Conservation (phyloP, 2,113 vertebrate species). For the Cathartes aura region DNA sequence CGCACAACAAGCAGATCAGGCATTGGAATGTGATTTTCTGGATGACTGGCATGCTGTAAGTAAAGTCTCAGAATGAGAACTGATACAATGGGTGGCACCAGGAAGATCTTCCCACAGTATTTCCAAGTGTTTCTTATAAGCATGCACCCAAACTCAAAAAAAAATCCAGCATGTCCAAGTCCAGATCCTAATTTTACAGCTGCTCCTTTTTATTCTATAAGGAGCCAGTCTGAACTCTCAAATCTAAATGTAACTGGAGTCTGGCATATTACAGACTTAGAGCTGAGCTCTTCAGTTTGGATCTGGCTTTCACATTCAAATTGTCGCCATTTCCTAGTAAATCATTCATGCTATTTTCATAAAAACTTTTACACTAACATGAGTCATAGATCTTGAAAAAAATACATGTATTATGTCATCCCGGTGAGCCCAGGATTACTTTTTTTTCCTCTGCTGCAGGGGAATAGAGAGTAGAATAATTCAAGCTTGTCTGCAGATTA, state of each 20-base stretch:
- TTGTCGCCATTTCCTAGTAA: neutral
- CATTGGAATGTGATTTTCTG: conserved; percentile 38
- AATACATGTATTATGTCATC: neutral
- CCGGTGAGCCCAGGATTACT: neutral
- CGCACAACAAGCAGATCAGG: neutral
- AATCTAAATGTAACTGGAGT: neutral
- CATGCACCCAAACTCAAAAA: neutral
- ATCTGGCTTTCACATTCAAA: neutral
- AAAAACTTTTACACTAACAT: neutral
- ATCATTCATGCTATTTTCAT: neutral
- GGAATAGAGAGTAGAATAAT: neutral
- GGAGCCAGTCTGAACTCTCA: neutral
- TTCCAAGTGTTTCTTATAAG: neutral
- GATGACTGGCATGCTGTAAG: conserved; percentile 23
- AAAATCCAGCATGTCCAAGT: neutral
- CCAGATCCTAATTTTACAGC: neutral
- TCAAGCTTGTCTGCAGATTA: neutral
- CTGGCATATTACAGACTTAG: neutral
- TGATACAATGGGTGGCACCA: neutral
- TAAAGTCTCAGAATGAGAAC: neutral
- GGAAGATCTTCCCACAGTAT: neutral
- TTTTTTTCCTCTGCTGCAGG: neutral
- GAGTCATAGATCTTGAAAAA: neutral
- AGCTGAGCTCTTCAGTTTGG: neutral
- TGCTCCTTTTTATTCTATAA: neutral